Conservation (phyloP, 2,113 vertebrate species). For the Alligator sinensis region DNA sequence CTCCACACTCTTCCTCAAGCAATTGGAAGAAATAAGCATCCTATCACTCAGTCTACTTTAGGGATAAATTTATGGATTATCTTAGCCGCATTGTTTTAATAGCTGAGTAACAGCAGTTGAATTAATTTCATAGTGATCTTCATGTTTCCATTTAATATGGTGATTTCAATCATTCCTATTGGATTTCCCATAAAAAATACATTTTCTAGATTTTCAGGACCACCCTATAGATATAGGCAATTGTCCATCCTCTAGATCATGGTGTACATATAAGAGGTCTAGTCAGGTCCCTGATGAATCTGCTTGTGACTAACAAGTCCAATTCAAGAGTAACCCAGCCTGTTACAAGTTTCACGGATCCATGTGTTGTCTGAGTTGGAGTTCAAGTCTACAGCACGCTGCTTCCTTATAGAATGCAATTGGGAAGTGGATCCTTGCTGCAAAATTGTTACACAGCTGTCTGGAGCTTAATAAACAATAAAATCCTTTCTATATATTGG, state of each 20-base stretch:
- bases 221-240: too few species aligned
- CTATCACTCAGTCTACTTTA: conserved; percentile 37
- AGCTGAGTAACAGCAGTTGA: conserved; percentile 40
- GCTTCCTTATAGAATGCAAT: neutral
- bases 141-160: conserved; percentile 51
- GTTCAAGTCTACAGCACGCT: too few species aligned
- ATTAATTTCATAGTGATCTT: conserved; percentile 57
- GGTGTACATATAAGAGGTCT: too few species aligned
- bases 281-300: too few species aligned
- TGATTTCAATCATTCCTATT: conserved; percentile 30
- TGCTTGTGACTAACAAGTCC: too few species aligned
- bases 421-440: neutral
- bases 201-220: neutral
- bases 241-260: too few species aligned
- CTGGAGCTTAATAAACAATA: neutral
- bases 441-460: conserved; percentile 2
- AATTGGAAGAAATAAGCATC: neutral
- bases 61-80: conserved; percentile 61
- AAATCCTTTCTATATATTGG: neutral
- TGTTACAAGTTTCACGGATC: too few species aligned
- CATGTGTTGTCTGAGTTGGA: too few species aligned
- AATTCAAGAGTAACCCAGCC: too few species aligned
- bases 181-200: neutral
- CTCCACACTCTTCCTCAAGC: conserved; percentile 23
- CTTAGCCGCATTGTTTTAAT: conserved; percentile 45